Percentiles rank a stretch among this genome's conserved stretches.
Evolutionary conservation across 2,113 vertebrate genomes (phyloP).

Genomic region (Rhinopomastus cyanomelas): DNA sequence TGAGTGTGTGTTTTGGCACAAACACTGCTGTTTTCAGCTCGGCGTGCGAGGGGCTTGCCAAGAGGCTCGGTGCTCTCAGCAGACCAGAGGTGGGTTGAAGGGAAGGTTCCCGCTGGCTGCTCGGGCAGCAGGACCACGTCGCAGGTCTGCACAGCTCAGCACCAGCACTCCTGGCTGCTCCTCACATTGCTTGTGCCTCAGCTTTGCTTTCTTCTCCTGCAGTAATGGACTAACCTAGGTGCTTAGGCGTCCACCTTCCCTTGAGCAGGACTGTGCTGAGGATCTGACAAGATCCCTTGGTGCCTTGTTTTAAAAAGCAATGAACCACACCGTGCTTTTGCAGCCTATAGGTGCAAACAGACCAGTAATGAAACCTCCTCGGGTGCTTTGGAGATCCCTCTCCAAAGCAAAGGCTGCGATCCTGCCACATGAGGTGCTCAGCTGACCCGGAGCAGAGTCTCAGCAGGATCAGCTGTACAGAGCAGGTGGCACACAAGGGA

Average conservation of each 20-base stretch:
- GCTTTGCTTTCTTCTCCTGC: background rate
- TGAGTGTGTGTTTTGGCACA: slow-evolving; percentile 58
- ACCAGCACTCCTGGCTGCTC: background rate
- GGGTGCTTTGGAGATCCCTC: rapidly evolving
- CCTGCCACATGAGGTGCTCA: rapidly evolving
- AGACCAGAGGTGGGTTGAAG: background rate
- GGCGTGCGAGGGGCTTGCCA: slow-evolving; percentile 15
- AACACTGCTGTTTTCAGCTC: slow-evolving; percentile 16
- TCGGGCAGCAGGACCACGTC: background rate
- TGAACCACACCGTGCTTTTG: background rate
- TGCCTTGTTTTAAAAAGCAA: background rate
- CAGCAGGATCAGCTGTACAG: background rate
- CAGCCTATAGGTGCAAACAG: background rate
- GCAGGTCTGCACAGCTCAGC: background rate
- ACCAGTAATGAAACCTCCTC: background rate
- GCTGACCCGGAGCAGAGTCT: background rate
- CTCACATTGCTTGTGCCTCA: rapidly evolving
- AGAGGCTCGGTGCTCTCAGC: background rate
- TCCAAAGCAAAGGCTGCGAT: background rate
- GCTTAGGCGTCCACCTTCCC: background rate
- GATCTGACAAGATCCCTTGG: background rate
- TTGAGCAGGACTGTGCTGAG: background rate
- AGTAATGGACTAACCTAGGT: background rate
- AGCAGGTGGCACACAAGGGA: background rate
- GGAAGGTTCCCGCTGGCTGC: background rate